These are phyloP conservation scores for Drosophila suboccidentalis DNA, from an alignment of 2,888 invertebrate genomes.

Conservation along the genomic window DNA sequence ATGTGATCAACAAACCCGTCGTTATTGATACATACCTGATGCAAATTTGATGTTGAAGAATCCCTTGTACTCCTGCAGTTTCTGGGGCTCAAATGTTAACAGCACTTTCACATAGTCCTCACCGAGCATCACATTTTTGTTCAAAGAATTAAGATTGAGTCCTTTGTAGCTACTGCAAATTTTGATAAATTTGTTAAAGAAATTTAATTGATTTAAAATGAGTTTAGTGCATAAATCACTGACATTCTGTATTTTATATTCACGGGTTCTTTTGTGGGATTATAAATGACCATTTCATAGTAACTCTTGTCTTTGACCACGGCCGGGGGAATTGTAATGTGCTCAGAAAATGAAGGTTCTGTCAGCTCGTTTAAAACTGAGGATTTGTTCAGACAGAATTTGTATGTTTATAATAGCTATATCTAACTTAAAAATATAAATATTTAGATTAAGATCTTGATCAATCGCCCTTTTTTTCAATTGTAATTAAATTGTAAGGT, in stretches of 20 bases:
- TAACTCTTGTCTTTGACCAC: slow-evolving; percentile 52
- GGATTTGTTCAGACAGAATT: not conserved
- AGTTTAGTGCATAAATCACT: not conserved
- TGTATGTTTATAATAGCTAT: too few species aligned
- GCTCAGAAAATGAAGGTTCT: slow-evolving; percentile 31
- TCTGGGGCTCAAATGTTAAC: slow-evolving; percentile 50
- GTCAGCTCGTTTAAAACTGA: slow-evolving; percentile 37
- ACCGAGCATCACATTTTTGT: slow-evolving; percentile 21
- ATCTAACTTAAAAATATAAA: too few species aligned
- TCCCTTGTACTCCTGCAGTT: slow-evolving; percentile 51
- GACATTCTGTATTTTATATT: slow-evolving; percentile 45
- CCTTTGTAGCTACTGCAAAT: slow-evolving; percentile 51
- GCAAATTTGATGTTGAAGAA: slow-evolving; percentile 72
- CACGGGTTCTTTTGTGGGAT: slow-evolving; percentile 53
- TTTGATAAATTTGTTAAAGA: not conserved
- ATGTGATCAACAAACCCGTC: too few species aligned
- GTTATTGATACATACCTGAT: slow-evolving; percentile 36
- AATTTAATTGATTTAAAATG: too few species aligned
- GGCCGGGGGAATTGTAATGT: slow-evolving; percentile 52
- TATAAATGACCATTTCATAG: slow-evolving; percentile 75
- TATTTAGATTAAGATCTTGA: too few species aligned
- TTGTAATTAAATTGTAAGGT: too few species aligned
- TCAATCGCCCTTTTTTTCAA: too few species aligned
- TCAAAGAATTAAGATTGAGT: slow-evolving; percentile 29
- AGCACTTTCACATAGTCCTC: slow-evolving; percentile 58